Evolutionary conservation across 2,888 invertebrate genomes (phyloP), one percentile per base, ranked within the genome.

Genomic region (Leptothorax acervorum): DNA sequence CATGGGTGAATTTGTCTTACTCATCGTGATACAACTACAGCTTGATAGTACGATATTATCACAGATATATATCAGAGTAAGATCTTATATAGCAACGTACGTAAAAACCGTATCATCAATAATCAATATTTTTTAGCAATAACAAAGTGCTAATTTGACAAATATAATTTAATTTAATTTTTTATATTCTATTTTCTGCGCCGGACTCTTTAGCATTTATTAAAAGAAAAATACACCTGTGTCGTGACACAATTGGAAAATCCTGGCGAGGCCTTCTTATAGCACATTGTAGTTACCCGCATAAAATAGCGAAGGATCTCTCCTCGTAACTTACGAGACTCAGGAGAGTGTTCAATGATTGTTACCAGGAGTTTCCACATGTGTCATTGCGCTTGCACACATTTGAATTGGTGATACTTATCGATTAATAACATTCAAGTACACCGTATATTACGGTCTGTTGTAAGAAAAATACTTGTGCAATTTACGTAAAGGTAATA

Each of bases 191-290:
- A 51, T 60, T 39, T 60, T 74, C 60, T 60, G 18, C 12, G 23
- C n/a, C 35, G 23, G 35, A 11, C 35, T 51, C 39, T 82, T 65
- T 51, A 42, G 6, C 23, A 55, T 23, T 82, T 9, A 48, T 62
- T 70, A 63, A 66, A 31, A 42, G 31, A 81, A 75, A 84, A 81
- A 83, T 57, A 35, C 39, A 63, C 6, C 12, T 62, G 45, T 55
- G 9, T 35, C 62, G 68, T 89, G 89, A 88, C 90, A 90, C 63
- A 83, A 84, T 85, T 87, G 89, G 89, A 82, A 89, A 89, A 85
- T 85, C 89, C 89, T 82, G n/a, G 28, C 60, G 23, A 73, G 60
- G 8, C 63, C 74, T 76, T 85, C 82, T 66, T 65, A 35, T 81
- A 55, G 11, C 15, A 18, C 60, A 60, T 39, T 51, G 62, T 45